Conservation (phyloP, 2,888 invertebrate species). For the Hipparchia semele region DNA sequence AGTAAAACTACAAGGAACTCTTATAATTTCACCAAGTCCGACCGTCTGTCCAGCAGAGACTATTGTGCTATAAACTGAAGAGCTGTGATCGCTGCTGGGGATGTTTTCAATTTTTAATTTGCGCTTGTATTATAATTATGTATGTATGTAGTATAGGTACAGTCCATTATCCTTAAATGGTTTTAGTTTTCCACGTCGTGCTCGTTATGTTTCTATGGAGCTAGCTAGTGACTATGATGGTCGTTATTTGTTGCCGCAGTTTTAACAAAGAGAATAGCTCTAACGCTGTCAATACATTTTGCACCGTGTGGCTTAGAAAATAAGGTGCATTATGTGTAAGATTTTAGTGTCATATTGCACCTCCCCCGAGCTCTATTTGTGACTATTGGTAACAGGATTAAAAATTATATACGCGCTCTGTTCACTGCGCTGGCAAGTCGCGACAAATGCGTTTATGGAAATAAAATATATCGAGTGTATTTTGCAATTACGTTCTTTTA, state of each 20-base stretch:
- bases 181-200: conserved; percentile 1
- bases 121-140: too few relatives aligned
- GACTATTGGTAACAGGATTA: conserved; percentile 21
- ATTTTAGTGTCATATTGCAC: not conserved
- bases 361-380: conserved; percentile 6
- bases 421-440: not conserved
- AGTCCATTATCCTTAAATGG: too few relatives aligned
- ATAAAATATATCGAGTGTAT: too few relatives aligned
- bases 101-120: too few relatives aligned
- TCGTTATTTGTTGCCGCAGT: not conserved
- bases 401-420: conserved; percentile 21
- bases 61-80: too few relatives aligned
- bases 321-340: not conserved
- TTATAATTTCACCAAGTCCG: too few relatives aligned
- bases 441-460: too few relatives aligned
- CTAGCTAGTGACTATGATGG: not conserved
- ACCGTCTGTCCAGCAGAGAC: too few relatives aligned
- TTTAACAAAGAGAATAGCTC: not conserved
- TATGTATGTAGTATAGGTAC: too few relatives aligned
- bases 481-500: too few relatives aligned
- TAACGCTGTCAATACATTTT: not conserved
- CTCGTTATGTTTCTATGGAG: not conserved
- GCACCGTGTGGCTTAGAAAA: not conserved
- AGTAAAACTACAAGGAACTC: too few relatives aligned
- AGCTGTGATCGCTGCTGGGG: too few relatives aligned